Base-by-base conservation (phyloP, 1,140 invertebrate genomes). In the Mya arenaria region DNA sequence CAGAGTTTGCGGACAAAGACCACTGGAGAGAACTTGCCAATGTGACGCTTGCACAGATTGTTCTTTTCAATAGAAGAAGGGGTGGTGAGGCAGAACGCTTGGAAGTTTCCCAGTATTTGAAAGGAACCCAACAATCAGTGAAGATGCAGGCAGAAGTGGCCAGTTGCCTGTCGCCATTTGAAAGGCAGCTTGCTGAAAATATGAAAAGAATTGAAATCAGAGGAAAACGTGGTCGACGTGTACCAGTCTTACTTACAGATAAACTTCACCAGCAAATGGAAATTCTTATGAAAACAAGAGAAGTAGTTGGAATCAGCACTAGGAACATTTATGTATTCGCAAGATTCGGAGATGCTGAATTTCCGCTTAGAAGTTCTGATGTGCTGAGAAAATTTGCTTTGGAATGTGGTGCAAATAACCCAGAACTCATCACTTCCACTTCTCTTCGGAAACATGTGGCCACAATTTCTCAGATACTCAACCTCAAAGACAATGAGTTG, bases 341-440 rank as follows among this genome's bases (percentile, higher is more conserved):
- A 28, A n/a, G 84, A 36, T 4, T 58, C 52, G 30, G 30, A 28
- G 15, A 60, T 8, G 66, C 79, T n/a, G 34, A 60, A 25, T 8
- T 17, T 13, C 79, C 30, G 36, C 4, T 84, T 3, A 71, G 83
- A 58, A 41, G 62, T 19, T 36, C 75, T 19, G 78, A 82, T 74
- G 56, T 66, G 4, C 44, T 86, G 0, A 55, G 74, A 30, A 77
- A 68, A n/a, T 74, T 71, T 58, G 63, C 75, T 0, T 13, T 8
- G 1, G 28, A 32, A 13, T 81, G 77, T 44, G 65, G 72, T 0
- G 72, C 83, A 28, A 68, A 81, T 37, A 4, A 62, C 1, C 85
- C 83, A 32, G 41, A 84, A 44, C 39, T 68, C 1, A n/a, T 86
- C 23, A 78, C 41, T 90, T 85, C 91, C 91, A 88, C 91, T 89